Evolutionary conservation across 2,797 vertebrate species (phyloP).

Genomic region (Paguma larvata): DNA sequence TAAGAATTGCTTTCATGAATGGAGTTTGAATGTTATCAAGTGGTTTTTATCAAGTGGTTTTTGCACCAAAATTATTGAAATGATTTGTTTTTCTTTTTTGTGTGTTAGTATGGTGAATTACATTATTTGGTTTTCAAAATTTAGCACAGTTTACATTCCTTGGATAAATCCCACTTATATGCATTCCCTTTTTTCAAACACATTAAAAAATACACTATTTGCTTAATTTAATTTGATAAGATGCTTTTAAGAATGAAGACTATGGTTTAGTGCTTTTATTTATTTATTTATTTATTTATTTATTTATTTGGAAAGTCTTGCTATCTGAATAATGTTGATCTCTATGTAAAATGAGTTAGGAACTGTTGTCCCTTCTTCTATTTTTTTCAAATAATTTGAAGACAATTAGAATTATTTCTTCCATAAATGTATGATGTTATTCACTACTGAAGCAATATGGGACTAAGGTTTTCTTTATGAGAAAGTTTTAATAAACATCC

Average conservation of each 20-base stretch:
- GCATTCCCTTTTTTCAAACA: background rate
- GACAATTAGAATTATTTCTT: background rate
- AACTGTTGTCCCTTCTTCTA: background rate
- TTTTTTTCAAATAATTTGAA: background rate
- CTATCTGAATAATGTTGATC: background rate
- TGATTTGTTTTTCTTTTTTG: background rate
- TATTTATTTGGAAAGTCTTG: background rate
- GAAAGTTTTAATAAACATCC: background rate
- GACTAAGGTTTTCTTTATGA: background rate
- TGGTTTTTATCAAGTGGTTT: background rate
- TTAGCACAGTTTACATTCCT: background rate
- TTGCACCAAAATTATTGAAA: background rate
- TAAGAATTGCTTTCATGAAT: background rate
- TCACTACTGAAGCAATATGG: background rate
- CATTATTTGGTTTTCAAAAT: background rate
- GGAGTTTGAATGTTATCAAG: background rate
- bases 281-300: too few species aligned
- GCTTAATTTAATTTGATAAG: background rate
- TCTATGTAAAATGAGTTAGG: background rate
- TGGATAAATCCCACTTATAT: background rate
- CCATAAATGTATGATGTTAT: background rate
- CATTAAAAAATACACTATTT: background rate
- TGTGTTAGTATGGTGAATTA: background rate
- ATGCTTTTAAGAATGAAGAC: background rate
- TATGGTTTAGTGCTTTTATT: background rate